Conservation (phyloP, 2,888 invertebrate species). For the Protonemura montana region DNA sequence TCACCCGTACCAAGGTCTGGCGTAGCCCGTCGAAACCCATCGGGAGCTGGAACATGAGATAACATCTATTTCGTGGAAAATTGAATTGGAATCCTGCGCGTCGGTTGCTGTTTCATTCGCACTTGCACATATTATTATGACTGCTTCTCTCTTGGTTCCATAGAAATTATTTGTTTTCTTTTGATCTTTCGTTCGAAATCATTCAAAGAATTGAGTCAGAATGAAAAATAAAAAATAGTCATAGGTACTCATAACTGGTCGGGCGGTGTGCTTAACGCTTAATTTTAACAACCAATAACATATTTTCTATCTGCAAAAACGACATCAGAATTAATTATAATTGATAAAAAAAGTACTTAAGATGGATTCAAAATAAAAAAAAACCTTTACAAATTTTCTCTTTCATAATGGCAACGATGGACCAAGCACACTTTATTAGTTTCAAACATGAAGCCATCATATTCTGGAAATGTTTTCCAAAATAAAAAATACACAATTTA, state of each 20-base stretch:
- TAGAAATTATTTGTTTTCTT: background rate
- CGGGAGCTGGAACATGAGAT: background rate
- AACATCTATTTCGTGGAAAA: slow-evolving; percentile 30
- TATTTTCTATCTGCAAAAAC: too few relatives aligned
- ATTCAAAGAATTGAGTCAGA: background rate
- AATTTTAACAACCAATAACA: too few relatives aligned
- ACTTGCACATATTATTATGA: background rate
- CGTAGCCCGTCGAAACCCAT: background rate
- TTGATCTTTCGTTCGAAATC: background rate
- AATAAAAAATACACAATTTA: background rate
- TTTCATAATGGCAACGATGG: too few relatives aligned
- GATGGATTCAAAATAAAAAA: too few relatives aligned
- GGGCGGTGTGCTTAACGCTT: too few relatives aligned
- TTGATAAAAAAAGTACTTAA: too few relatives aligned
- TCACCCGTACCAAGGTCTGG: background rate
- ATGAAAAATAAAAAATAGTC: too few relatives aligned
- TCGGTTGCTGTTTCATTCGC: slow-evolving; percentile 17
- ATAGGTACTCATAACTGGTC: too few relatives aligned
- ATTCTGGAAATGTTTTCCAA: background rate
- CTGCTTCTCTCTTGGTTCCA: background rate
- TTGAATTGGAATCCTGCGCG: slow-evolving; percentile 43
- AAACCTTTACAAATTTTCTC: too few relatives aligned
- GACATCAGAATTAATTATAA: too few relatives aligned
- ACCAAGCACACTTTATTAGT: too few relatives aligned
- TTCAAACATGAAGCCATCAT: background rate